Evolutionary conservation across 2,113 vertebrate genomes (phyloP).

Genomic region (Centropus unirufus): DNA sequence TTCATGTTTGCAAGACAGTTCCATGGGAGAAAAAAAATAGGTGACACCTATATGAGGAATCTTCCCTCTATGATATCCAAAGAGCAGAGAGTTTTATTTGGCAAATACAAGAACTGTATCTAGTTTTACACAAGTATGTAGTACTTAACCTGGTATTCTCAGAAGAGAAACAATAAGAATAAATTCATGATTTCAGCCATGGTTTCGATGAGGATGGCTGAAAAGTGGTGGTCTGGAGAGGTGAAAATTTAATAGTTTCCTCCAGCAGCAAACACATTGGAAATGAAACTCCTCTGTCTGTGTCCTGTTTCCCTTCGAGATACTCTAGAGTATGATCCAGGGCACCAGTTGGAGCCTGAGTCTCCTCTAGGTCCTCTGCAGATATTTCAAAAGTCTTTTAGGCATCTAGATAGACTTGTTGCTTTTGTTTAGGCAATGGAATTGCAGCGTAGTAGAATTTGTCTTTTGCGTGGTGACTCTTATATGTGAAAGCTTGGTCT

Average conservation of each 20-base stretch:
- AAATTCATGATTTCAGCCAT: background rate
- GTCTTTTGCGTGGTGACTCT: background rate
- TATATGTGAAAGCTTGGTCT: background rate
- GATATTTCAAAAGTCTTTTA: background rate
- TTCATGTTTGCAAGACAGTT: background rate
- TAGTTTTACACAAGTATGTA: background rate
- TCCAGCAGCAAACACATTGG: background rate
- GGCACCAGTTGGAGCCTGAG: background rate
- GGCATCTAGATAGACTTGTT: background rate
- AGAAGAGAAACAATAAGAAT: background rate
- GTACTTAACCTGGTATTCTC: background rate
- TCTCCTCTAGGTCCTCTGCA: background rate
- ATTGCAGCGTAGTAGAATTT: background rate
- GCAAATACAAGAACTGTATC: background rate
- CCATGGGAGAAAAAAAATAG: background rate
- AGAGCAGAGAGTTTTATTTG: background rate
- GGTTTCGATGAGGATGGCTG: background rate
- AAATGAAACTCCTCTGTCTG: background rate
- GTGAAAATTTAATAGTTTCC: background rate
- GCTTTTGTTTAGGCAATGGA: background rate
- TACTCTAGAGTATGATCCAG: background rate
- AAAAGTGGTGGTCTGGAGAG: background rate
- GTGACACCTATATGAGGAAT: background rate
- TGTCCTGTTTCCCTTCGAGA: background rate
- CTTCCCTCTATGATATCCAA: background rate